Conservation (phyloP, 2,113 vertebrate species). For the Urocitellus parryii region DNA sequence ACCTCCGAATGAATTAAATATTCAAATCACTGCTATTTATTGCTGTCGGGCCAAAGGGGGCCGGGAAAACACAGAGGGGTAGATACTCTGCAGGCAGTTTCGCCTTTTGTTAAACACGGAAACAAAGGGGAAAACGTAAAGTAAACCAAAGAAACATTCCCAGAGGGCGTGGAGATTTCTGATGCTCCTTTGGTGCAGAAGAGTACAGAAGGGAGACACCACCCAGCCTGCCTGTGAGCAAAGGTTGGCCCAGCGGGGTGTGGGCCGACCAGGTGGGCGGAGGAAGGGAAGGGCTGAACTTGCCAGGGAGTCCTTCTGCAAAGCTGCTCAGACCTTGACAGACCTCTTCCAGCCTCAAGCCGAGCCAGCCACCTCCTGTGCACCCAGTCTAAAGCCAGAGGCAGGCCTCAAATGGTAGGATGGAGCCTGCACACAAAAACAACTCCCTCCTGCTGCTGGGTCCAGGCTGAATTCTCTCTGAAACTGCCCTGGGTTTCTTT, state of each 20-base stretch:
- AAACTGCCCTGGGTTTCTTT: conserved; percentile 81
- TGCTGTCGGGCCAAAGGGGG: neutral
- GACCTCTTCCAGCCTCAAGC: neutral
- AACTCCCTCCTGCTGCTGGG: neutral
- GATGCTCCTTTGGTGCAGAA: neutral
- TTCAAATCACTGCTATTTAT: neutral
- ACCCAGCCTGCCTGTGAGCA: fast-evolving
- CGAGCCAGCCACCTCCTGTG: neutral
- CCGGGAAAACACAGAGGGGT: neutral
- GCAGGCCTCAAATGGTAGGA: neutral
- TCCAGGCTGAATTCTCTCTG: conserved; percentile 73
- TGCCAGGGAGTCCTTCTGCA: neutral
- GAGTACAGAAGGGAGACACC: neutral
- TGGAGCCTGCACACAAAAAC: neutral
- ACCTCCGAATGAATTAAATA: neutral
- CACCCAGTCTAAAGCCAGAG: neutral
- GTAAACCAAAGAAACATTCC: neutral
- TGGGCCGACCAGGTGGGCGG: neutral
- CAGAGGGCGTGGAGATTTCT: neutral
- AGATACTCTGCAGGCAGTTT: neutral
- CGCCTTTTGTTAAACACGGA: neutral
- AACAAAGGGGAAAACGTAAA: neutral
- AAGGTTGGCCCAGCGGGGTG: neutral
- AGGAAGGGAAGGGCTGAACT: neutral
- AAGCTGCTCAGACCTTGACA: neutral